Evolutionary conservation across 2,113 vertebrate species (phyloP).

Genomic region (Tetrao urogallus): DNA sequence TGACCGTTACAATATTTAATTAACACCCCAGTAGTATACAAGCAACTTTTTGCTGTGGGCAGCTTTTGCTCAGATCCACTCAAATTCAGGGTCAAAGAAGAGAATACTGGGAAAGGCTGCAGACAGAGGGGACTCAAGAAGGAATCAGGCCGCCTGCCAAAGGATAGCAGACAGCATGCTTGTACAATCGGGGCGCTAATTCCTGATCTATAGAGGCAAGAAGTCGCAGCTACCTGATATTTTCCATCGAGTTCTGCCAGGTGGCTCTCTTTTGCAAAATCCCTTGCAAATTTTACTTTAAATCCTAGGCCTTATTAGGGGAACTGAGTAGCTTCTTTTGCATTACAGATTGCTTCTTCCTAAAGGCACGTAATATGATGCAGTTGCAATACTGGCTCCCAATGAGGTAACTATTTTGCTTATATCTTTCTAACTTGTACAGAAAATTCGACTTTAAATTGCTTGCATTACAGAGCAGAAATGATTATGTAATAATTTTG

Average conservation of each 20-base stretch:
- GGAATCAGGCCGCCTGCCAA: not conserved
- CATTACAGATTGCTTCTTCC: not conserved
- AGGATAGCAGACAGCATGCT: not conserved
- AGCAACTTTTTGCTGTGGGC: not conserved
- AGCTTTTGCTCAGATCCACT: not conserved
- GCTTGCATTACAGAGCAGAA: not conserved
- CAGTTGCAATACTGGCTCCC: not conserved
- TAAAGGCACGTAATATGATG: not conserved
- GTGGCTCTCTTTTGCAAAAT: not conserved
- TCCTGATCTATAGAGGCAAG: not conserved
- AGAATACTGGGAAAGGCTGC: not conserved
- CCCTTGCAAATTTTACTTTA: not conserved
- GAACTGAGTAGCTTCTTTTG: not conserved
- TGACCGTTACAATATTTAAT: not conserved
- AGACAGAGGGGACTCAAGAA: not conserved
- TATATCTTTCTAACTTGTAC: not conserved
- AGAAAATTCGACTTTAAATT: not conserved
- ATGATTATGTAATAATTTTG: not conserved
- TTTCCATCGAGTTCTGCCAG: not conserved
- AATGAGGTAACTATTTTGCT: not conserved
- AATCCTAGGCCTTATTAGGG: not conserved
- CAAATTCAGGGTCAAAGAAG: not conserved
- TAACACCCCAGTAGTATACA: rapidly evolving
- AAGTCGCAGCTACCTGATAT: not conserved
- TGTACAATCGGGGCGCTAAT: not conserved